Base-by-base conservation (phyloP, 2,888 invertebrate genomes). In the Stomorhina lunata region DNA sequence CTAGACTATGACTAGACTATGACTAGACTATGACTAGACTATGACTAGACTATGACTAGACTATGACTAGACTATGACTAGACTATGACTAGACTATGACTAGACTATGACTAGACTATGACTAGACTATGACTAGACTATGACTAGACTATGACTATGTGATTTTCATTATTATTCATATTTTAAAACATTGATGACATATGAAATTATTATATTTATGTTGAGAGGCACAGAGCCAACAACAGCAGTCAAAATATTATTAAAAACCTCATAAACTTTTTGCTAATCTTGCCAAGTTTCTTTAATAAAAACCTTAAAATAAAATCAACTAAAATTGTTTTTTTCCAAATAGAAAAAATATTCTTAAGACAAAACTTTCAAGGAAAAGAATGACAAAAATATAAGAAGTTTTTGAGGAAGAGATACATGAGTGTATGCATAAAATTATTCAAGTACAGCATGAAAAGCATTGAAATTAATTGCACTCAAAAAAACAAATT, bases 241-340 rank as follows among this genome's bases (percentile, higher is more conserved):
- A 55, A n/a, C 17, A 53, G 12, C 9, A 40, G 12, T 34, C 59
- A 29, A 15, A 80, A 48, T 63, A 29, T 37, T 29, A 3, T 15
- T 22, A 32, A 37, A 63, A 37, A 32, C 65, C 63, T 61, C 59
- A 55, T 17, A 43, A 69, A 57, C 37, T 71, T 82, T 69, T 75
- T 82, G 66, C 71, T 75, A 82, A 79, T 82, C 82, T 76, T 78
- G 75, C 27, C 71, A 76, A 82, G 79, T 82, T 82, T 82, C 71
- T 79, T 82, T 83, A 83, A 80, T 78, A 80, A 83, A 83, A 83
- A 73, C 78, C 68, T 55, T 68, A 66, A 53, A 83, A 73, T 68
- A 77, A 69, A 76, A 83, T 55, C 77, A 84, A 71, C 40, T 63
- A 50, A 77, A 32, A 17, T 50, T 55, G 1, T 25, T 50, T 55